Evolutionary conservation across 2,888 invertebrate genomes (phyloP).

Genomic region (Hyles lineata): DNA sequence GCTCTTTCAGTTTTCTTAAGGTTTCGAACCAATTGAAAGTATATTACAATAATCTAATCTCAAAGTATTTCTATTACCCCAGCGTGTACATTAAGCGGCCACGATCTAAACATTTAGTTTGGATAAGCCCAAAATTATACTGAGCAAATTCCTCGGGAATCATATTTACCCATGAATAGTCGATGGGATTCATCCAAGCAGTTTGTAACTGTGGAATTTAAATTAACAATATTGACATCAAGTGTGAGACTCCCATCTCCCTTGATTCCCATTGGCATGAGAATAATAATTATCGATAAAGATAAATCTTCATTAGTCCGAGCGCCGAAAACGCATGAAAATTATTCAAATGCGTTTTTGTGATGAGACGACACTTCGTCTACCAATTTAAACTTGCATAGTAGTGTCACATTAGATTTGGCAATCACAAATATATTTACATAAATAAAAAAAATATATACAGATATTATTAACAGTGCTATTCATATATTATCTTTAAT

Average conservation of each 20-base stretch:
- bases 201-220: slow-evolving; percentile 49
- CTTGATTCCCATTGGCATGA: slow-evolving; percentile 36
- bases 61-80: neutral
- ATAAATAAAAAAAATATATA: no score
- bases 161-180: slow-evolving; percentile 46
- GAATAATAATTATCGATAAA: slow-evolving; percentile 7
- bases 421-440: no score
- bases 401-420: neutral
- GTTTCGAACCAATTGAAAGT: no score
- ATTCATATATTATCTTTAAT: no score
- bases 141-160: slow-evolving; percentile 29
- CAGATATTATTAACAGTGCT: no score
- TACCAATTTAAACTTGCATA: neutral
- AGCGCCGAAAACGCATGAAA: slow-evolving; percentile 1
- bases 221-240: slow-evolving; percentile 60
- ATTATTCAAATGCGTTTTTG: slow-evolving; percentile 2
- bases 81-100: slow-evolving; percentile 1
- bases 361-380: neutral
- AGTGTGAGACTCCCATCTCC: slow-evolving; percentile 53
- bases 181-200: slow-evolving; percentile 48
- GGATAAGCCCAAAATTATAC: slow-evolving; percentile 35
- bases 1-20: no score
- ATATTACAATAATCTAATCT: no score
- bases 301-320: neutral
- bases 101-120: slow-evolving; percentile 21